These are phyloP conservation scores for Brotula barbata DNA, from an alignment of 2,797 vertebrate genomes.

Conservation along the genomic window DNA sequence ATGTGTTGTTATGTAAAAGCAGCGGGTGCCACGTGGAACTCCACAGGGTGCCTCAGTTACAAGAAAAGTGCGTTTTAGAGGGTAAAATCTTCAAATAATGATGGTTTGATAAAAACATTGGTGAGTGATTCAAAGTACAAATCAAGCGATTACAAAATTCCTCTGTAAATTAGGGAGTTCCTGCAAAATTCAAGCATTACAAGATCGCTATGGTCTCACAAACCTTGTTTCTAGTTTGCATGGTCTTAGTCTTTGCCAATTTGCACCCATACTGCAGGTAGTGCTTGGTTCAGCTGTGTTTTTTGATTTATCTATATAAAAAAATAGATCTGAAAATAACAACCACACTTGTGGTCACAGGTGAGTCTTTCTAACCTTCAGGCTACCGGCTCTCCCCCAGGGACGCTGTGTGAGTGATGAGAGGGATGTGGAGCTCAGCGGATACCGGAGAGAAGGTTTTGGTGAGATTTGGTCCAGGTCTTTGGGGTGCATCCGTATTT, in stretches of 20 bases:
- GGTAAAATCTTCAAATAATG: conserved; percentile 25
- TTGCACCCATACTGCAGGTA: conserved; percentile 20
- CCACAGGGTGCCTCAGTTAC: not conserved
- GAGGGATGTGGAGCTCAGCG: conserved; percentile 58
- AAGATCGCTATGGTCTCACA: not conserved
- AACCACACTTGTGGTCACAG: conserved; percentile 9
- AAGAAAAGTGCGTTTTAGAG: conserved; percentile 30
- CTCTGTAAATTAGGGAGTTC: not conserved
- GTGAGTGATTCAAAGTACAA: too few relatives aligned
- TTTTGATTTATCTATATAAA: conserved; percentile 12
- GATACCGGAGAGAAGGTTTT: conserved; percentile 52
- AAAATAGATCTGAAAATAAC: conserved; percentile 12
- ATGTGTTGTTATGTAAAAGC: not conserved
- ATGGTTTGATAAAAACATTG: conserved; percentile 19
- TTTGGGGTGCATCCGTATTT: conserved; percentile 48
- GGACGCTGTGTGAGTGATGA: conserved; percentile 65
- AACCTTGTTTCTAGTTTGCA: conserved; percentile 1
- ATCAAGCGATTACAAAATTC: too few relatives aligned
- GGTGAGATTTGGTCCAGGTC: conserved; percentile 62
- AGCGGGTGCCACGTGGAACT: not conserved
- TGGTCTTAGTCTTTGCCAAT: not conserved
- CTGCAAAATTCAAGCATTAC: not conserved
- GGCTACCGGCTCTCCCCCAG: conserved; percentile 59
- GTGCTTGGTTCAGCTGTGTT: conserved; percentile 32
- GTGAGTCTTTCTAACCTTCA: conserved; percentile 60